Evolutionary conservation across 2,888 invertebrate species (phyloP).

Genomic region (Petrolisthes manimaculis): DNA sequence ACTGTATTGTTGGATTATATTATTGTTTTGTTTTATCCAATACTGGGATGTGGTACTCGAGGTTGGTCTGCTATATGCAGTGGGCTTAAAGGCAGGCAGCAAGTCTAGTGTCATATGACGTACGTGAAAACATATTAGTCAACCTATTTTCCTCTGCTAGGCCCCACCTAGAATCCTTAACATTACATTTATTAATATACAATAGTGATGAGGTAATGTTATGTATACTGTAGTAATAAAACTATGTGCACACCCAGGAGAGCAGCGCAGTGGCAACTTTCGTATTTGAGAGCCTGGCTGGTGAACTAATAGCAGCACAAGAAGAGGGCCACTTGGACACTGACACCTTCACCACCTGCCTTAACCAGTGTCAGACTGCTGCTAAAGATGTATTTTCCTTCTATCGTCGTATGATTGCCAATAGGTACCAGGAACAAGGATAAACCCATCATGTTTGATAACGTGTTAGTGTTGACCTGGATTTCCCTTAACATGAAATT

Average conservation of each 20-base stretch:
- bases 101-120: too few species aligned
- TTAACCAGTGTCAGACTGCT: constrained; percentile 77
- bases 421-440: constrained; percentile 5
- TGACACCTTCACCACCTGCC: constrained; percentile 78
- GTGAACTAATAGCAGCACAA: constrained; percentile 76
- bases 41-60: too few species aligned
- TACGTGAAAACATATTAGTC: too few species aligned
- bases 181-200: too few species aligned
- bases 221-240: too few species aligned
- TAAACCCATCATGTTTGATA: background rate
- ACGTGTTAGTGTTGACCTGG: background rate
- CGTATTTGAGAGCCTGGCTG: constrained; percentile 78
- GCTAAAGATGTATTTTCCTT: constrained; percentile 80
- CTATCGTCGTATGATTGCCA: constrained; percentile 74
- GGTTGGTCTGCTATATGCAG: too few species aligned
- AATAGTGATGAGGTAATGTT: too few species aligned
- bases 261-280: constrained; percentile 79
- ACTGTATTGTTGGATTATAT: too few species aligned
- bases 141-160: too few species aligned
- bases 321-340: constrained; percentile 80
- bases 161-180: too few species aligned
- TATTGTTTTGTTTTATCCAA: too few species aligned
- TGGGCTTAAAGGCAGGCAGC: too few species aligned
- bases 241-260: constrained; percentile 69
- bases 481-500: background rate